These are phyloP conservation scores for Cydia splendana DNA, from an alignment of 1,140 invertebrate genomes.

Conservation along the genomic window DNA sequence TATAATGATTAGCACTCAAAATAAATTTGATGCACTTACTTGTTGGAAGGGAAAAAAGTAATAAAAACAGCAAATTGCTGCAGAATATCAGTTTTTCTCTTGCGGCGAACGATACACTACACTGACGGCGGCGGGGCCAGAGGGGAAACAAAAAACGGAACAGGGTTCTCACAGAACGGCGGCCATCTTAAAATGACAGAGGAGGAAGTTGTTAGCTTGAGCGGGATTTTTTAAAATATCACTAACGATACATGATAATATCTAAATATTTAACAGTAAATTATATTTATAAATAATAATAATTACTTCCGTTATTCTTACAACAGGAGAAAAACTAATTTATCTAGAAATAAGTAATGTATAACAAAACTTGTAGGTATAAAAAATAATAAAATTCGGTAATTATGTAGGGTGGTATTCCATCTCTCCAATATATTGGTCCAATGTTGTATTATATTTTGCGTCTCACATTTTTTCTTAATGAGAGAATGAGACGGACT, in stretches of 20 bases:
- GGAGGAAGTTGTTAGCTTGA: constrained; percentile 38
- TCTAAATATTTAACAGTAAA: background rate
- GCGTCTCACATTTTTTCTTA: too few relatives aligned
- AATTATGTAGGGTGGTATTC: too few relatives aligned
- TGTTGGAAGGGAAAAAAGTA: constrained; percentile 80
- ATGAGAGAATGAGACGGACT: too few relatives aligned
- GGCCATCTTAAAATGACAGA: constrained; percentile 57
- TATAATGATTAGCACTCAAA: constrained; percentile 60
- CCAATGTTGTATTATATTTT: too few relatives aligned
- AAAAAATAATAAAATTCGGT: too few relatives aligned
- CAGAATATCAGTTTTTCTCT: constrained; percentile 79
- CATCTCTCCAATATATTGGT: too few relatives aligned
- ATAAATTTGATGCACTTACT: constrained; percentile 75
- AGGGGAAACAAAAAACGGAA: constrained; percentile 78
- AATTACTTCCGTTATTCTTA: background rate
- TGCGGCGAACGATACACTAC: constrained; percentile 79
- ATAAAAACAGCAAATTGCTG: constrained; percentile 78
- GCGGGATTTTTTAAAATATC: constrained; percentile 47
- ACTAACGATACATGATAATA: background rate
- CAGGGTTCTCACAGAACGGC: constrained; percentile 72
- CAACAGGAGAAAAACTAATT: too few relatives aligned
- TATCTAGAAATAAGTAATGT: too few relatives aligned
- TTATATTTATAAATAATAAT: background rate
- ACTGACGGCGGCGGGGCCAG: constrained; percentile 78
- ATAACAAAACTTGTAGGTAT: too few relatives aligned